Percentiles rank a stretch among this genome's conserved stretches.
These are phyloP conservation scores for Aspiorhynchus laticeps DNA, from an alignment of 2,113 vertebrate genomes.

Conservation along the genomic window DNA sequence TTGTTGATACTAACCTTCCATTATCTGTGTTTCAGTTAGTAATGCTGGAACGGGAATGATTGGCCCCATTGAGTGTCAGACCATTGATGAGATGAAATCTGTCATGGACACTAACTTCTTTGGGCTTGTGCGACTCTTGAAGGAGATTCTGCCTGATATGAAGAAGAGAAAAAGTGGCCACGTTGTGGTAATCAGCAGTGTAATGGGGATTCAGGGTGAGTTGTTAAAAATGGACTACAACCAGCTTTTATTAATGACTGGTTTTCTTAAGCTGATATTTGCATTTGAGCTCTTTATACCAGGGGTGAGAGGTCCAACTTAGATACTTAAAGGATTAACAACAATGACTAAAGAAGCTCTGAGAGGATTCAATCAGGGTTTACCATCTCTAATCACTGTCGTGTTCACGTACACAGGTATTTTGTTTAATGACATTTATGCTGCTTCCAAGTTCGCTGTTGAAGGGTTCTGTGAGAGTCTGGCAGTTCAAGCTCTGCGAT, in stretches of 20 bases:
- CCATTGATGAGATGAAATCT: conserved; percentile 82
- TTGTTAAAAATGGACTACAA: neutral
- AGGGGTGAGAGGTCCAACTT: neutral
- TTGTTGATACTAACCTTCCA: neutral
- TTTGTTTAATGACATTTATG: conserved; percentile 88
- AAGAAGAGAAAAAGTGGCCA: conserved; percentile 84
- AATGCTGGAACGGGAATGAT: conserved; percentile 87
- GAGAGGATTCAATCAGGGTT: neutral
- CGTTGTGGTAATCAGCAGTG: conserved; percentile 86
- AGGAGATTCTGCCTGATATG: conserved; percentile 86
- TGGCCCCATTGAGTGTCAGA: conserved; percentile 86
- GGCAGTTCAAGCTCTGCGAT: conserved; percentile 84
- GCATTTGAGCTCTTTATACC: neutral
- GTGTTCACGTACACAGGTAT: conserved; percentile 74
- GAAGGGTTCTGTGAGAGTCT: conserved; percentile 90
- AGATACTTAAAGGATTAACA: conserved; percentile 10
- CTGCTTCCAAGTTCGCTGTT: conserved; percentile 87
- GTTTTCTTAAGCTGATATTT: neutral
- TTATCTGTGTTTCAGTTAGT: conserved; percentile 73
- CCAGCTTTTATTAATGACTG: neutral
- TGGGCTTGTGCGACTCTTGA: conserved; percentile 82
- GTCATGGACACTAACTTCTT: conserved; percentile 92
- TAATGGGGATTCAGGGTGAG: conserved; percentile 87
- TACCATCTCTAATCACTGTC: neutral
- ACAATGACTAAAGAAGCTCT: conserved; percentile 76